phyloP scores from a whole-genome alignment of 2,113 vertebrate genomes.

The Danionella cerebrum region DNA sequence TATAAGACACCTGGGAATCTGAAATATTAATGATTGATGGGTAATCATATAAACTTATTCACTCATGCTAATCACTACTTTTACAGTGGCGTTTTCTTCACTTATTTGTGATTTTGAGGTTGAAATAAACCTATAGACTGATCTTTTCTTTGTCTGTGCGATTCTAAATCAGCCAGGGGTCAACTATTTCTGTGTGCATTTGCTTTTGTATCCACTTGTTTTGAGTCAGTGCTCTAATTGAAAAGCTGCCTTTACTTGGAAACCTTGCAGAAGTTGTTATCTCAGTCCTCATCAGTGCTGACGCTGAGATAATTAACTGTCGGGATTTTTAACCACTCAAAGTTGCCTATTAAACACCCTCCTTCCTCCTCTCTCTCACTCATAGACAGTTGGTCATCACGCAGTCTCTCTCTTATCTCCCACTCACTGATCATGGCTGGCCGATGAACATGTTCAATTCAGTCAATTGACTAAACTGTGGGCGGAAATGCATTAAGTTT shows the following conservation, averaged over 20 bases:
- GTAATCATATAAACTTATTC: no score
- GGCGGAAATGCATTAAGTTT: neutral
- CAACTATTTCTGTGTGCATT: no score
- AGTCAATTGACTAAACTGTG: neutral
- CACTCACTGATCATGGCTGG: slow-evolving; percentile 10
- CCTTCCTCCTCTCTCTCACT: neutral
- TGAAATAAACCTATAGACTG: no score
- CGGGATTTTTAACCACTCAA: neutral
- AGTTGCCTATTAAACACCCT: neutral
- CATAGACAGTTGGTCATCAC: neutral
- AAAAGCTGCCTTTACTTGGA: no score
- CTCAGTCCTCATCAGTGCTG: neutral
- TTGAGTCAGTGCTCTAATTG: neutral
- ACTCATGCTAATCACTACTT: no score
- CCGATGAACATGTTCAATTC: slow-evolving; percentile 17
- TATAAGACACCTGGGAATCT: no score
- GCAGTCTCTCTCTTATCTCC: neutral
- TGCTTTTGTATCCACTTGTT: neutral
- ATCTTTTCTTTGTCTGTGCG: no score
- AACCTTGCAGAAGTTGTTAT: neutral
- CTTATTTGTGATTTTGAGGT: no score
- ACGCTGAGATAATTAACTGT: neutral
- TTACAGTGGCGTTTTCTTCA: no score
- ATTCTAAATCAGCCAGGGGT: no score
- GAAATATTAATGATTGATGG: no score